Evolutionary conservation across 2,797 vertebrate genomes (phyloP).

Genomic region (Cyclura pinguis): DNA sequence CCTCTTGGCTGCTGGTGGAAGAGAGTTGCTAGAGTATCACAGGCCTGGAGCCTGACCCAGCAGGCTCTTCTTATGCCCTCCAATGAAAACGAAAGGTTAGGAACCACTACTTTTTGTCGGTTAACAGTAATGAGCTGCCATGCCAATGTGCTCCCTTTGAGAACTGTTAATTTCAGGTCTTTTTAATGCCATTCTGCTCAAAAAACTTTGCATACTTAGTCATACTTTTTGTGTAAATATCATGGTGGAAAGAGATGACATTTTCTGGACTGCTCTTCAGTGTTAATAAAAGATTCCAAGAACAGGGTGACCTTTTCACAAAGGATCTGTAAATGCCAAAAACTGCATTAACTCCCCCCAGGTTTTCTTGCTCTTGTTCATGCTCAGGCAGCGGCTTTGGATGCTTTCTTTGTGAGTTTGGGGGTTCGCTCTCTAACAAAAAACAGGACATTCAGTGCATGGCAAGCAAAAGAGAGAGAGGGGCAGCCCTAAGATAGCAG

Average conservation of each 20-base stretch:
- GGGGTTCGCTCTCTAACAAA: not conserved
- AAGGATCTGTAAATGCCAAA: constrained; percentile 91
- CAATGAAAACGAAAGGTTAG: not conserved
- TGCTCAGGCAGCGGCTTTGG: constrained; percentile 61
- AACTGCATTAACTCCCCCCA: constrained; percentile 66
- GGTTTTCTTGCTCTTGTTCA: not conserved
- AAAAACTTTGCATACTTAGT: constrained; percentile 64
- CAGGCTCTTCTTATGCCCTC: too few species aligned
- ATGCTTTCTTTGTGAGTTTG: constrained; percentile 62
- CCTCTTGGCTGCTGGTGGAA: too few species aligned
- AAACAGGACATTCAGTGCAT: not conserved
- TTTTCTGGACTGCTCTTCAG: constrained; percentile 82
- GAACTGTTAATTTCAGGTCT: not conserved
- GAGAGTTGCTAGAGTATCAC: too few species aligned
- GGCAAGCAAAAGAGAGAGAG: not conserved
- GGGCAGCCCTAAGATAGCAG: not conserved
- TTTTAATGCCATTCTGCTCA: constrained; percentile 18
- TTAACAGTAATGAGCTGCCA: not conserved
- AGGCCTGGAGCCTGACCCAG: too few species aligned
- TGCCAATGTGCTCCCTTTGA: not conserved
- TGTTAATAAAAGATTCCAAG: constrained; percentile 85
- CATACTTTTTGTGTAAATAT: constrained; percentile 77
- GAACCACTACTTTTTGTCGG: not conserved
- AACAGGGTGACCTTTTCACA: constrained; percentile 87
- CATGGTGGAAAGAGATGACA: constrained; percentile 84